These are phyloP conservation scores for Synchiropus splendidus DNA, from an alignment of 2,113 vertebrate species.

Conservation along the genomic window DNA sequence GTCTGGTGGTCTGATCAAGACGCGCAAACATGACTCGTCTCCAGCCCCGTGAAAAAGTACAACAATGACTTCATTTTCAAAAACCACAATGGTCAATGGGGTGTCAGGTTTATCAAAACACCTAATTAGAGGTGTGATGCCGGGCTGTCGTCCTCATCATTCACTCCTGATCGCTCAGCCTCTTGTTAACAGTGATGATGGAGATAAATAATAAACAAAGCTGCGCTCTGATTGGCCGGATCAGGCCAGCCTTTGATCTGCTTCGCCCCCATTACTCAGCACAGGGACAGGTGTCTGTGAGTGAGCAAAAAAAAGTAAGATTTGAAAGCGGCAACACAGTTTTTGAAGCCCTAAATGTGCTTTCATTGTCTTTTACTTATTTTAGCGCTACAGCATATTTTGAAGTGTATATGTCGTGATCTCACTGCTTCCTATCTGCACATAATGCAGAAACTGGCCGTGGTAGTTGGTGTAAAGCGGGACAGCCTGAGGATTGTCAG, in stretches of 20 bases:
- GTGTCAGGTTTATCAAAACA: slow-evolving; percentile 27
- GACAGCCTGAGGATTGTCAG: slow-evolving; percentile 33
- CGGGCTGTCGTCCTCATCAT: slow-evolving; percentile 15
- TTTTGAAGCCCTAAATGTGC: too few species aligned
- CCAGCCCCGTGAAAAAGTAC: not conserved
- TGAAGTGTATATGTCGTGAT: slow-evolving; percentile 29
- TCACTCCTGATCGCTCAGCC: slow-evolving; percentile 52
- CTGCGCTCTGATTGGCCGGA: slow-evolving; percentile 40
- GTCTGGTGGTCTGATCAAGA: slow-evolving; percentile 22
- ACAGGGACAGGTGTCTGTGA: slow-evolving; percentile 26
- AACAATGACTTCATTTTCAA: too few species aligned
- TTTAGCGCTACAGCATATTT: too few species aligned
- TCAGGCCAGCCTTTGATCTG: slow-evolving; percentile 49
- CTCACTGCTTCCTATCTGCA: slow-evolving; percentile 44
- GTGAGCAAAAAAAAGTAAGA: slow-evolving; percentile 6
- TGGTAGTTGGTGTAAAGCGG: too few species aligned
- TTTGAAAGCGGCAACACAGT: too few species aligned
- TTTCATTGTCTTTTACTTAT: too few species aligned
- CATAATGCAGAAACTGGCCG: too few species aligned
- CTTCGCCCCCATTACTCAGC: slow-evolving; percentile 47
- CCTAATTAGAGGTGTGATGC: slow-evolving; percentile 35
- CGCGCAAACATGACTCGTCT: not conserved
- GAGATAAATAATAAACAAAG: slow-evolving; percentile 41
- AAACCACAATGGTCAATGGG: not conserved
- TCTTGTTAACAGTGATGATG: slow-evolving; percentile 39